Evolutionary conservation across 2,888 invertebrate genomes (phyloP).

Genomic region (Galerucella nymphaeae): DNA sequence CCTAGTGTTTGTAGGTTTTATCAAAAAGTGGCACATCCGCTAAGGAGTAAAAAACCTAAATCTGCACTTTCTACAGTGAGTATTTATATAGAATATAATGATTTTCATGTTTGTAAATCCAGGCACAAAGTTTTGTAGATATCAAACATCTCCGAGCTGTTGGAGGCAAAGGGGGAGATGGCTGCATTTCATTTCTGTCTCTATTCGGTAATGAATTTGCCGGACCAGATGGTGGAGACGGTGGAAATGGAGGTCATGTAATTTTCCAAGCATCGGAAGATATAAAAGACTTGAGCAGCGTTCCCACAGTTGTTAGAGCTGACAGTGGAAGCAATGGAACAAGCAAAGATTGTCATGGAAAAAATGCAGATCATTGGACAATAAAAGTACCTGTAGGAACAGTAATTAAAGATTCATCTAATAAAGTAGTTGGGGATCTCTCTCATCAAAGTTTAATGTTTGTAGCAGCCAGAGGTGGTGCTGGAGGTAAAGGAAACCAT

Average conservation of each 20-base stretch:
- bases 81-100: constrained; percentile 43
- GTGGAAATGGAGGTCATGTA: constrained; percentile 95
- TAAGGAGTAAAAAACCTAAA: constrained; percentile 66
- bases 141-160: constrained; percentile 72
- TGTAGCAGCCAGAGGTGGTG: constrained; percentile 93
- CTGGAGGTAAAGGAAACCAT: constrained; percentile 95
- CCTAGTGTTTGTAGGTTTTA: constrained; percentile 45
- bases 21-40: constrained; percentile 59
- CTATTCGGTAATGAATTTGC: constrained; percentile 87
- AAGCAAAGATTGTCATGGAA: constrained; percentile 84
- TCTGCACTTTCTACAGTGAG: constrained; percentile 64
- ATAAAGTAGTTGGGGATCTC: constrained; percentile 77
- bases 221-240: constrained; percentile 97
- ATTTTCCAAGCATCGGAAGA: constrained; percentile 80
- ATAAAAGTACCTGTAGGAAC: constrained; percentile 88
- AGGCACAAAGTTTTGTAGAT: constrained; percentile 74
- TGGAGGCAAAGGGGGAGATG: constrained; percentile 95
- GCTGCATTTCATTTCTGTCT: constrained; percentile 87
- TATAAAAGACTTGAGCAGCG: constrained; percentile 77
- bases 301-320: constrained; percentile 72
- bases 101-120: constrained; percentile 17
- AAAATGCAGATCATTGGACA: constrained; percentile 77
- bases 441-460: constrained; percentile 79
- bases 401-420: constrained; percentile 70
- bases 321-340: constrained; percentile 78